Conservation (phyloP, 2,113 vertebrate species). For the Oreochromis niloticus region DNA sequence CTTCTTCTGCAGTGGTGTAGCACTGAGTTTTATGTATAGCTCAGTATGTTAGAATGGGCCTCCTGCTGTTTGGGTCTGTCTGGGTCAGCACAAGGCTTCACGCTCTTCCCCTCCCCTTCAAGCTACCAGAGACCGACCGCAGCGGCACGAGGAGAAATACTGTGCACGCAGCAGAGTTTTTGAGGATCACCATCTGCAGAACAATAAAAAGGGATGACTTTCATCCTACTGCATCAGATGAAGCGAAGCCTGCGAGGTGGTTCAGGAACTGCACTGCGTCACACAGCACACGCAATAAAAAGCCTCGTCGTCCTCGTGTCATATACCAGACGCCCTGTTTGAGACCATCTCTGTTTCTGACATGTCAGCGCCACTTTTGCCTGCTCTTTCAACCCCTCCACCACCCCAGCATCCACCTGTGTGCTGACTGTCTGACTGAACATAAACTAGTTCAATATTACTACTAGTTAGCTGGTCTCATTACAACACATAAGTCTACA, state of each 20-base stretch:
- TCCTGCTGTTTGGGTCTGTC: neutral
- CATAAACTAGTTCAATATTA: neutral
- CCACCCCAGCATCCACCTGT: neutral
- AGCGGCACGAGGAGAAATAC: neutral
- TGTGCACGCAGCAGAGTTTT: neutral
- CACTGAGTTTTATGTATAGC: neutral
- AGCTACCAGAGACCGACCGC: neutral
- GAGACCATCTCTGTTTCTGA: neutral
- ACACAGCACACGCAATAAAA: neutral
- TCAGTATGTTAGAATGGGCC: neutral
- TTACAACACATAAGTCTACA: neutral
- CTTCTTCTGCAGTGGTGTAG: neutral
- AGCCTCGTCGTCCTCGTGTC: neutral
- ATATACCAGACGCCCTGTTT: neutral
- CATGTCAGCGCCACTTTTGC: neutral
- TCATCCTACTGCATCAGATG: neutral
- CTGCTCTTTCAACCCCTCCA: neutral
- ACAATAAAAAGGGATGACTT: neutral
- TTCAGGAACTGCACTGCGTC: neutral
- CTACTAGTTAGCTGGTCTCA: neutral
- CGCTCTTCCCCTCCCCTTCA: neutral
- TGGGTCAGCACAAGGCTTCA: neutral
- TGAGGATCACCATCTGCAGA: neutral
- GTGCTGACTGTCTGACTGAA: neutral
- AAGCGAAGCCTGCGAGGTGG: neutral